These are phyloP conservation scores for Aspidiotus rigidus DNA, from an alignment of 2,888 invertebrate genomes.

Conservation along the genomic window DNA sequence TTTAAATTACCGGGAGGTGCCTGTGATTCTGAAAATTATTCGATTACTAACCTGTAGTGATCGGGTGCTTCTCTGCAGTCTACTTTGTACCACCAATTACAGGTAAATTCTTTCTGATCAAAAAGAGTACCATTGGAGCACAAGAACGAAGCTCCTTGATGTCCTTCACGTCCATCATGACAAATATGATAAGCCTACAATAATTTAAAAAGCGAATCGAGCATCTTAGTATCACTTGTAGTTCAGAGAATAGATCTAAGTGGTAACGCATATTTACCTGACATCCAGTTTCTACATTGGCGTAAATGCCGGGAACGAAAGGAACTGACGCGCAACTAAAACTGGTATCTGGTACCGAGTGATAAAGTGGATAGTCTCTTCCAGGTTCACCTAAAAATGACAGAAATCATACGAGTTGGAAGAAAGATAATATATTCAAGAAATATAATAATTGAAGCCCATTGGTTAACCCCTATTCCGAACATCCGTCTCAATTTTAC, in stretches of 20 bases:
- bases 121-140: conserved; percentile 81
- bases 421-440: too few relatives aligned
- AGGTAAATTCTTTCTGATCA: conserved; percentile 74
- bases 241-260: background rate
- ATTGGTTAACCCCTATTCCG: too few relatives aligned
- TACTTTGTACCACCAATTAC: conserved; percentile 89
- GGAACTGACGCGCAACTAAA: conserved; percentile 73
- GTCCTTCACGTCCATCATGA: conserved; percentile 75
- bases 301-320: conserved; percentile 76
- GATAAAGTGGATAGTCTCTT: conserved; percentile 71
- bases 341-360: conserved; percentile 64
- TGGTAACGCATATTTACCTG: conserved; percentile 50
- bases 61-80: conserved; percentile 66
- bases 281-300: conserved; percentile 80
- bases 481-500: too few relatives aligned
- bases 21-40: too few relatives aligned
- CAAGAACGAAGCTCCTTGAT: conserved; percentile 63
- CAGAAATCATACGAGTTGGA: too few relatives aligned
- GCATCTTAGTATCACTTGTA: background rate
- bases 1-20: too few relatives aligned
- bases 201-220: conserved; percentile 35
- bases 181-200: conserved; percentile 74
- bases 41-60: conserved; percentile 56
- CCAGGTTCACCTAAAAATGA: conserved; percentile 48
- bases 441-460: too few relatives aligned